Evolutionary conservation across 2,797 vertebrate genomes (phyloP).

Genomic region (Buphagus erythrorhynchus): DNA sequence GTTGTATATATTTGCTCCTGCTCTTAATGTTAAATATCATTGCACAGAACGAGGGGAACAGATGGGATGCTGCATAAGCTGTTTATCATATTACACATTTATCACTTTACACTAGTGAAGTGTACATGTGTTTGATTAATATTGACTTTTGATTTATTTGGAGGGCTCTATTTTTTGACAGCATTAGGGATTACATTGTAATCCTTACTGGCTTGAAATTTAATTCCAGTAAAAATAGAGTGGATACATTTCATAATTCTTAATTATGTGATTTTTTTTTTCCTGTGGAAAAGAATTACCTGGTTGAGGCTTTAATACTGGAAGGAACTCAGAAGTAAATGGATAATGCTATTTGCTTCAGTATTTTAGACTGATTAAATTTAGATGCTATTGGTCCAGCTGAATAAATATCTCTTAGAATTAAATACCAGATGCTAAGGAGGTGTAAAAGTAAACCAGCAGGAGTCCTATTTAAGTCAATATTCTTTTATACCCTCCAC

Average conservation of each 20-base stretch:
- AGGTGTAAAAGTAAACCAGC: conserved; percentile 15
- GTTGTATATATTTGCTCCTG: conserved; percentile 48
- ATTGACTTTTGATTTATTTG: conserved; percentile 31
- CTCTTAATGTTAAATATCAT: conserved; percentile 60
- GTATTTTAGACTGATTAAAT: neutral
- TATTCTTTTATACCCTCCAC: conserved; percentile 3
- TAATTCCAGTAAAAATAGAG: neutral
- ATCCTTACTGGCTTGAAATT: neutral
- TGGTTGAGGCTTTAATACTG: neutral
- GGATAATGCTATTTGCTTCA: neutral
- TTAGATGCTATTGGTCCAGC: neutral
- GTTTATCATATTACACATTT: conserved; percentile 53
- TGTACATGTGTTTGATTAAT: conserved; percentile 57
- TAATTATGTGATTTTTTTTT: neutral
- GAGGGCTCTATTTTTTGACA: neutral
- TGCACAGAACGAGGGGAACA: conserved; percentile 41
- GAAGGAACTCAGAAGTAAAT: neutral
- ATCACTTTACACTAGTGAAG: conserved; percentile 33
- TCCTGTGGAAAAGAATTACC: neutral
- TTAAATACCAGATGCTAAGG: conserved; percentile 21
- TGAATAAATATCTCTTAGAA: neutral
- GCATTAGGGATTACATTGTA: neutral
- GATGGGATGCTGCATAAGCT: conserved; percentile 57
- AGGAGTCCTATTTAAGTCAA: neutral
- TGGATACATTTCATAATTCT: neutral